A percentile compares a stretch with the other conserved stretches of the same genome.
Conservation (phyloP, 2,888 invertebrate species). For the Pristionchus exspectatus region DNA sequence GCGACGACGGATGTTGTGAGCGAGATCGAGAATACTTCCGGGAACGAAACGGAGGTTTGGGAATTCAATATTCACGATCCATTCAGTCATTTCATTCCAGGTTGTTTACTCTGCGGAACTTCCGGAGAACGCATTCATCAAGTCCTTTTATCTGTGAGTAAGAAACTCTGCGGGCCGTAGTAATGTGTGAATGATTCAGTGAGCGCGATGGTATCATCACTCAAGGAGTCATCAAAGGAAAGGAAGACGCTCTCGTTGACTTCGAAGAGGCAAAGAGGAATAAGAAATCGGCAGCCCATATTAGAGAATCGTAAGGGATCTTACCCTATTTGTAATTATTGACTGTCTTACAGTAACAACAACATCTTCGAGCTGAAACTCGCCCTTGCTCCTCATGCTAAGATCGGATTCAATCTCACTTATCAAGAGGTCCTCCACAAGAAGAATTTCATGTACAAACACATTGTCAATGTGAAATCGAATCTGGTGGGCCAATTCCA, state of each 20-base stretch:
- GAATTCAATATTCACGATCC: background rate
- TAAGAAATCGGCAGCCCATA: slow-evolving; percentile 77
- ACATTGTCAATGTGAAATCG: slow-evolving; percentile 86
- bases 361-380: slow-evolving; percentile 57
- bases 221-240: slow-evolving; percentile 75
- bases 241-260: slow-evolving; percentile 75
- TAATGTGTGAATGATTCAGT: slow-evolving; percentile 43
- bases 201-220: slow-evolving; percentile 56
- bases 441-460: slow-evolving; percentile 85
- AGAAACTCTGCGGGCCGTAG: background rate
- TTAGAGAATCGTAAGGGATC: slow-evolving; percentile 61
- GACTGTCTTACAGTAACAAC: slow-evolving; percentile 49
- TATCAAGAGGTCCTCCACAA: slow-evolving; percentile 87
- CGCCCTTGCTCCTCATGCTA: slow-evolving; percentile 55
- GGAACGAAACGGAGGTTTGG: slow-evolving; percentile 41
- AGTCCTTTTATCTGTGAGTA: slow-evolving; percentile 56
- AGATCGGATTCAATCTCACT: slow-evolving; percentile 85
- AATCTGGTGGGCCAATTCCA: slow-evolving; percentile 80
- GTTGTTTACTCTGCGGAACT: slow-evolving; percentile 54
- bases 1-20: slow-evolving; percentile 56
- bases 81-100: slow-evolving; percentile 25
- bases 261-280: slow-evolving; percentile 67
- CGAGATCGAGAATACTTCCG: slow-evolving; percentile 56
- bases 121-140: slow-evolving; percentile 55
- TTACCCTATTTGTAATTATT: background rate